Conservation (phyloP, 2,113 vertebrate species). For the Phalacrocorax carbo region DNA sequence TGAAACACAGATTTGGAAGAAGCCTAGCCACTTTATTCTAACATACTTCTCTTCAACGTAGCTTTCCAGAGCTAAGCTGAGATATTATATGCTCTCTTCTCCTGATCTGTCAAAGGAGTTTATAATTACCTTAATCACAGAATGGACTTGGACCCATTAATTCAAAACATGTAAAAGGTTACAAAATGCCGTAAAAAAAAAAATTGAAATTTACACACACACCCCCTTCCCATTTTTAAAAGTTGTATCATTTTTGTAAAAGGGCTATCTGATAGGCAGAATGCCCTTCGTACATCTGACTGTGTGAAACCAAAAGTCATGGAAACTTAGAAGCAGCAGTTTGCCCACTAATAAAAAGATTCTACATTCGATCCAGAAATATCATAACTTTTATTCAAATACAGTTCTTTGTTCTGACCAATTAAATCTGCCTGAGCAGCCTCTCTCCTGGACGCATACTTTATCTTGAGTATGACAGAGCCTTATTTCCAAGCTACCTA, state of each 20-base stretch:
- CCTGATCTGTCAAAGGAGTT: not conserved
- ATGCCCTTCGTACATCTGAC: not conserved
- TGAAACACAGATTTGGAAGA: not conserved
- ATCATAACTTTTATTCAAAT: not conserved
- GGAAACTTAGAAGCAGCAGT: not conserved
- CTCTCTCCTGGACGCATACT: not conserved
- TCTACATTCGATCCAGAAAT: not conserved
- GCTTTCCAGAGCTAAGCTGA: not conserved
- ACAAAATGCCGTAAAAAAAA: not conserved
- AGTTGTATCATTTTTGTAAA: fast-evolving
- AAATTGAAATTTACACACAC: too few relatives aligned
- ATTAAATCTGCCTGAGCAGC: not conserved
- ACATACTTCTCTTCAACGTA: not conserved
- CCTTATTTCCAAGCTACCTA: not conserved
- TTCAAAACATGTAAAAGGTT: not conserved
- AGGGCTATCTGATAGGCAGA: not conserved
- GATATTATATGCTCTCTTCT: not conserved
- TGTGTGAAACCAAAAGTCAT: not conserved
- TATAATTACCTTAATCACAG: not conserved
- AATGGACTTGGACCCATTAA: not conserved
- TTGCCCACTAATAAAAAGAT: not conserved
- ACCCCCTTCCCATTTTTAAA: not conserved
- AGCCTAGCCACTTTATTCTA: not conserved
- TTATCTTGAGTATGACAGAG: not conserved
- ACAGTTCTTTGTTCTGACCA: not conserved